These are phyloP conservation scores for Lucilia cuprina DNA, from an alignment of 1,140 invertebrate genomes.

Conservation along the genomic window DNA sequence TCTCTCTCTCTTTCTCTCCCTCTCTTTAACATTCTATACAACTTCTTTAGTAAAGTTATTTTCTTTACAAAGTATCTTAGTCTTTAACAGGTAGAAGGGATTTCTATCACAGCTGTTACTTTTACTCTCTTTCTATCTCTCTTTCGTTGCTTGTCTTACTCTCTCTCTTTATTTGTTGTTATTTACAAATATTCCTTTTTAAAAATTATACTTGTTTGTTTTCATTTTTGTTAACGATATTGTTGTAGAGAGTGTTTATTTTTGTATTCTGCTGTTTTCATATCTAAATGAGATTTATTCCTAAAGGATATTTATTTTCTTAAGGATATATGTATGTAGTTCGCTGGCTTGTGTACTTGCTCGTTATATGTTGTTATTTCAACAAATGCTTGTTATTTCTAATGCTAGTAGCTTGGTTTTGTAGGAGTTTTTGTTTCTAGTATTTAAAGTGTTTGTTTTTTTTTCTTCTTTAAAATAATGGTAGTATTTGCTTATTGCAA, in stretches of 20 bases:
- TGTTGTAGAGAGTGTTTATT: neutral
- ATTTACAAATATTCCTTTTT: neutral
- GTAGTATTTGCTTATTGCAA: neutral
- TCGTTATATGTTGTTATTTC: neutral
- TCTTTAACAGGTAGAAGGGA: neutral
- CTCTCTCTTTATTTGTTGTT: neutral
- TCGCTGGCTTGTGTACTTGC: neutral
- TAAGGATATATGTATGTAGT: neutral
- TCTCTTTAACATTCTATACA: neutral
- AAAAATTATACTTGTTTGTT: neutral
- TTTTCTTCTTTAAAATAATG: too few relatives aligned
- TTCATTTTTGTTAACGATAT: neutral
- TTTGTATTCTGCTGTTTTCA: neutral
- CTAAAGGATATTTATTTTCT: constrained; percentile 8
- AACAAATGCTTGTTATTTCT: neutral
- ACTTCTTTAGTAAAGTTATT: constrained; percentile 10
- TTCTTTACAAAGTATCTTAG: neutral
- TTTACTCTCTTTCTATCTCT: neutral
- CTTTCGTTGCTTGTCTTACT: neutral
- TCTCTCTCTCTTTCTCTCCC: neutral
- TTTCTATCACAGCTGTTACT: neutral
- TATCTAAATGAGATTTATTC: constrained; percentile 4
- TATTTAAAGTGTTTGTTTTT: neutral
- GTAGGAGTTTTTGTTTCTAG: neutral
- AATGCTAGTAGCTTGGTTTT: neutral